A percentile compares a stretch with the other conserved stretches of the same genome.
Conservation (phyloP, 2,113 vertebrate genomes). For the Rhineura floridana region DNA sequence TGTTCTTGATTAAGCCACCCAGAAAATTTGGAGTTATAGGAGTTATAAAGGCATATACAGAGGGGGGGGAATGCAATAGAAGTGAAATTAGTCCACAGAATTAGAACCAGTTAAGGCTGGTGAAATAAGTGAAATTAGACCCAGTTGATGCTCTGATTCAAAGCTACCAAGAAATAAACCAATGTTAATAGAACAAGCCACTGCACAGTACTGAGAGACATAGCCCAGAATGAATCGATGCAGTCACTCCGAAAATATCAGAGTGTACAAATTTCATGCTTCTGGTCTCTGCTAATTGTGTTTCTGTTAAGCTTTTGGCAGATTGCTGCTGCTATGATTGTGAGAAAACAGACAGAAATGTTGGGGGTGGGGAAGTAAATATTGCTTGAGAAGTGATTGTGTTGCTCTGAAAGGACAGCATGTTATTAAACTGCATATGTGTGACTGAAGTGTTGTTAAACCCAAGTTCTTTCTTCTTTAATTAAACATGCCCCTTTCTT, state of each 20-base stretch:
- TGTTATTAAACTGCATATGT: slow-evolving; percentile 11
- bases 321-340: slow-evolving; percentile 38
- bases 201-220: neutral
- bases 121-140: no score
- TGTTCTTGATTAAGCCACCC: no score
- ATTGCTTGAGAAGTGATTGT: slow-evolving; percentile 22
- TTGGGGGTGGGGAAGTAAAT: slow-evolving; percentile 28
- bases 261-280: slow-evolving; percentile 43
- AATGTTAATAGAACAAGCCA: neutral
- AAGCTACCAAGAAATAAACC: neutral
- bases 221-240: slow-evolving; percentile 4
- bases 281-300: slow-evolving; percentile 55
- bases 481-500: slow-evolving; percentile 58
- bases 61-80: neutral
- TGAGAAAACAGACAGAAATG: slow-evolving; percentile 50
- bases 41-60: no score
- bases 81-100: neutral
- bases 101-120: no score
- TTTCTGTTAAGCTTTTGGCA: slow-evolving; percentile 58
- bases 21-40: no score
- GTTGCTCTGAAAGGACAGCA: slow-evolving; percentile 26
- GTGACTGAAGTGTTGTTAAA: slow-evolving; percentile 59
- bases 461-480: slow-evolving; percentile 55
- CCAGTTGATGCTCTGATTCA: neutral
- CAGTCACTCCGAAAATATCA: neutral